Evolutionary conservation across 1,140 invertebrate genomes (phyloP), one percentile per base, ranked within the genome.

Genomic region (Drosophila mojavensis): DNA sequence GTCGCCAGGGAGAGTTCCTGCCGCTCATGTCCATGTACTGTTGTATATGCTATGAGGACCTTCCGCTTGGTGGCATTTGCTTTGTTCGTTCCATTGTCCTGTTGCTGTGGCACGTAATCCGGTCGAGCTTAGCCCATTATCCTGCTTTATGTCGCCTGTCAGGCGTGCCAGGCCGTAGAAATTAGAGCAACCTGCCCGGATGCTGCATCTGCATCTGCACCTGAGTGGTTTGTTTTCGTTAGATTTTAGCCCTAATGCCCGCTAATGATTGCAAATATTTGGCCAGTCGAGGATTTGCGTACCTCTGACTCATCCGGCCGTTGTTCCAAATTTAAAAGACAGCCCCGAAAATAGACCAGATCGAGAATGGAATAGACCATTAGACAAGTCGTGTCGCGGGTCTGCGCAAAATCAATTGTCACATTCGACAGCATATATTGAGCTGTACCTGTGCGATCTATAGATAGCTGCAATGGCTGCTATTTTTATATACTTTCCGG

Each of bases 261-360:
- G 67, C 73, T 86, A 86, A 86, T 86, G 83, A 86, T 75, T 63
- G 66, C 84, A 86, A 86, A 86, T 86, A 86, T 86, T 86, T 88
- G 79, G 47, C 63, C 66, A 47, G 53, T 11, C 24, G 28, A 69
- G 75, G 82, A 88, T 86, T 82, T 78, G 64, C 68, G 64, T 70
- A 15, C 15, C 51, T 51, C 39, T 86, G 83, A 86, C 54, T 86
- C 83, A 86, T 50, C 59, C 51, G 26, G 48, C 50, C 20, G n/a
- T 45, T 39, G 28, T 54, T 86, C 76, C 79, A 88, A 79, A 79
- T 86, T 77, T 77, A 78, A 83, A 68, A 68, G 59, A 15, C 68
- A 39, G 33, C 20, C 13, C 58, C 62, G 45, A 62, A 88, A 86
- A 86, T 86, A 86, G 61, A 24, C 50, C 60, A 58, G 36, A 39